Conservation (phyloP, 2,888 invertebrate species). For the Tenthredo mesomela region DNA sequence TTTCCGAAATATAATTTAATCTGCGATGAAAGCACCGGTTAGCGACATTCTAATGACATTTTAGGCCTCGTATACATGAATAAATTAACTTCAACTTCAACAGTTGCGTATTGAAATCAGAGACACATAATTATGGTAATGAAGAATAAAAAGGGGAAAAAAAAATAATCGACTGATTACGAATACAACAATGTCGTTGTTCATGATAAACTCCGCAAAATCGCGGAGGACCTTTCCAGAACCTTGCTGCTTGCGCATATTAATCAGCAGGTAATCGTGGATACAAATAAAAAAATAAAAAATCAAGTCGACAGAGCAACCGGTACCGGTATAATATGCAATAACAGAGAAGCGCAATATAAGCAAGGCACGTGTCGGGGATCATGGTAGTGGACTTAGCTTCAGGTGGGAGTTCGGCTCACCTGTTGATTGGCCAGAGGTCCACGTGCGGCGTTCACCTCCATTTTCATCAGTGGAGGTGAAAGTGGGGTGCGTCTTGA, state of each 20-base stretch:
- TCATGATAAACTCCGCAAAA: neutral
- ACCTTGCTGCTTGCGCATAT: neutral
- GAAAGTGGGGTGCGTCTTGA: conserved; percentile 56
- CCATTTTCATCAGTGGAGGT: conserved; percentile 56
- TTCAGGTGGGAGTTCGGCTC: conserved; percentile 34
- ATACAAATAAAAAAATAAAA: neutral
- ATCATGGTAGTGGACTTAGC: conserved; percentile 35
- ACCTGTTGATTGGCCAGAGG: conserved; percentile 63
- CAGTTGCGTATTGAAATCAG: neutral
- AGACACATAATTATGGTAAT: neutral
- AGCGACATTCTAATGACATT: neutral
- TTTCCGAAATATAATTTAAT: neutral
- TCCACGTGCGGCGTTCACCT: conserved; percentile 68
- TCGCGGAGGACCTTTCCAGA: neutral
- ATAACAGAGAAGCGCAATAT: neutral
- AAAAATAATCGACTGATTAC: no score
- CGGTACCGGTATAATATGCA: neutral
- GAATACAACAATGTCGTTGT: conserved; percentile 11
- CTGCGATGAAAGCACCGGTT: neutral
- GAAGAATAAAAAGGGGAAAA: neutral
- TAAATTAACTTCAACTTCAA: neutral
- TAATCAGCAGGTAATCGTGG: neutral
- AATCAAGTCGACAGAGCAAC: neutral
- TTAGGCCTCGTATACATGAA: neutral
- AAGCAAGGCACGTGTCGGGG: conserved; percentile 26